Percentiles rank a stretch among this genome's conserved stretches.
phyloP scores from a whole-genome alignment of 2,113 vertebrate species.

The Micromys minutus region DNA sequence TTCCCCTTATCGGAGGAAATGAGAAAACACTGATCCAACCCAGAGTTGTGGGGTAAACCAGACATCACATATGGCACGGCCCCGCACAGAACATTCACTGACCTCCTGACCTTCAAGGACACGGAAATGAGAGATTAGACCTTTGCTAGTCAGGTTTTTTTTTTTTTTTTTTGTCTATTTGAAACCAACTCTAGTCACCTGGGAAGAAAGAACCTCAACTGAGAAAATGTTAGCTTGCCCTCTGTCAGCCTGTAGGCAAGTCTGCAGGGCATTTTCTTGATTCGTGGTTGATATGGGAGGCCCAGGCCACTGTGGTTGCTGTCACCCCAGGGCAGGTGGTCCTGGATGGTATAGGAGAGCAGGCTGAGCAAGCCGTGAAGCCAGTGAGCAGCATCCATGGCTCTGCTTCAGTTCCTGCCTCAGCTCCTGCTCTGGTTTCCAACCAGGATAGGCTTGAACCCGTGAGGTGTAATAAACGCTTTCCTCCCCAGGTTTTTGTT shows the following conservation, averaged over 20 bases:
- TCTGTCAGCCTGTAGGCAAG: not conserved
- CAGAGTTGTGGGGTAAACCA: not conserved
- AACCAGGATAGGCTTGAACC: not conserved
- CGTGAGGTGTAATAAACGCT: not conserved
- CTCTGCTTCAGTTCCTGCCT: not conserved
- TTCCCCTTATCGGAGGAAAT: not conserved
- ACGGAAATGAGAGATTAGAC: not conserved
- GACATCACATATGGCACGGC: not conserved
- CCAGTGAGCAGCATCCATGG: not conserved
- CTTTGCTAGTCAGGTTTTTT: not conserved
- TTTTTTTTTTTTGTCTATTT: not conserved
- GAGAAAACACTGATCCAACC: not conserved
- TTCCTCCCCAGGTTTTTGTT: not conserved
- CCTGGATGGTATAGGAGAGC: not conserved
- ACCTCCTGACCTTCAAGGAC: not conserved
- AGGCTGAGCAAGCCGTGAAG: not conserved
- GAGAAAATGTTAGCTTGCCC: not conserved
- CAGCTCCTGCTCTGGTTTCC: not conserved
- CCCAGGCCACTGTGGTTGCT: not conserved
- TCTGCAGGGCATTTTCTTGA: not conserved
- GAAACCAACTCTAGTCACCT: not conserved
- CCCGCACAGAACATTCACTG: not conserved
- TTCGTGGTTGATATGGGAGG: not conserved
- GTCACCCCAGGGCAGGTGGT: not conserved
- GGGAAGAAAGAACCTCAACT: not conserved